phyloP scores from a whole-genome alignment of 2,797 vertebrate genomes.

The Rhinichthys osculus region DNA sequence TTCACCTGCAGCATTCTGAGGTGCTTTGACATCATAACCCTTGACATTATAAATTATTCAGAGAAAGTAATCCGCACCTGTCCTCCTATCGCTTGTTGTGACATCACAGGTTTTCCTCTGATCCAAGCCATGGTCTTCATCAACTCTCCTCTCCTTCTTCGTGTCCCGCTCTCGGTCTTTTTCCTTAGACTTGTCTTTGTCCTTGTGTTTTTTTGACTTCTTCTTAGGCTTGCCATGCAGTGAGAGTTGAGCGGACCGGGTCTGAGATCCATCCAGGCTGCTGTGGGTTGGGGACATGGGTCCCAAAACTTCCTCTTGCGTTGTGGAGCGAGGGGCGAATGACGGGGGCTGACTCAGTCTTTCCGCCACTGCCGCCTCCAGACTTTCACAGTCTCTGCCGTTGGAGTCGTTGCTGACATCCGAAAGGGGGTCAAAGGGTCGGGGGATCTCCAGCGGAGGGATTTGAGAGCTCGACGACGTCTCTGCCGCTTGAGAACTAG shows the following conservation, averaged over 20 bases:
- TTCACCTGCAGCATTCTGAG: too few species aligned
- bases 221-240: constrained; percentile 86
- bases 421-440: constrained; percentile 86
- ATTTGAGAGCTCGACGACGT: constrained; percentile 78
- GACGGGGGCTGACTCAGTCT: constrained; percentile 77
- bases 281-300: constrained; percentile 64
- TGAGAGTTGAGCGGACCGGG: constrained; percentile 65
- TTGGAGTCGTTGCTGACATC: constrained; percentile 93
- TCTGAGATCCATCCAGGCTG: constrained; percentile 53
- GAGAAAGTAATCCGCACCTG: constrained; percentile 78
- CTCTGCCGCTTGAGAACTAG: constrained; percentile 64
- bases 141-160: constrained; percentile 73
- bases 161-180: constrained; percentile 65
- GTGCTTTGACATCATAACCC: neutral
- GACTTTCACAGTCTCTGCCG: constrained; percentile 84
- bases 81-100: constrained; percentile 76
- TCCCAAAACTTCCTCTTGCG: constrained; percentile 41
- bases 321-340: constrained; percentile 46
- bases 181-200: constrained; percentile 87
- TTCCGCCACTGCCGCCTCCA: constrained; percentile 77
- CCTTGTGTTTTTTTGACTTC: constrained; percentile 96
- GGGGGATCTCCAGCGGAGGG: constrained; percentile 81
- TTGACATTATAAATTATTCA: constrained; percentile 21
- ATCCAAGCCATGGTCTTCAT: constrained; percentile 67
- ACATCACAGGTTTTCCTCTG: constrained; percentile 74